These are phyloP conservation scores for Muschampia plurimacula DNA, from an alignment of 2,888 invertebrate genomes.

Conservation along the genomic window DNA sequence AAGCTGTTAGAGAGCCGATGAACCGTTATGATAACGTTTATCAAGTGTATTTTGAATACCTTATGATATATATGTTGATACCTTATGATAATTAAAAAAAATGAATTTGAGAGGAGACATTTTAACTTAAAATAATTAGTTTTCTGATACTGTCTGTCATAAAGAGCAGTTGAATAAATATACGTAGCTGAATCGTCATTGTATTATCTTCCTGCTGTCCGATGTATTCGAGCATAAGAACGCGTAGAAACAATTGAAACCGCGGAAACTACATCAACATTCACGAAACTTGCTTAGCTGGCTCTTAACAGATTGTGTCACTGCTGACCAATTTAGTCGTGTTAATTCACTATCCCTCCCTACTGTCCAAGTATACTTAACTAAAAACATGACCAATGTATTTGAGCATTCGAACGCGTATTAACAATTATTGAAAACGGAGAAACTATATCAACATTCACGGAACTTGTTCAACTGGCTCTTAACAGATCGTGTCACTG, in stretches of 20 bases:
- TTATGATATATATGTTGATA: no score
- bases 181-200: no score
- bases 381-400: neutral
- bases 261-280: conserved; percentile 40
- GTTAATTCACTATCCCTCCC: no score
- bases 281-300: conserved; percentile 44
- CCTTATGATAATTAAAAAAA: no score
- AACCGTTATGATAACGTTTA: no score
- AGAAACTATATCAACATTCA: conserved; percentile 40
- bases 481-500: conserved; percentile 52
- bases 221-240: neutral
- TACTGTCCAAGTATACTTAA: neutral
- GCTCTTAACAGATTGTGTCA: conserved; percentile 51
- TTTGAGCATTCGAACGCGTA: neutral
- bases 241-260: conserved; percentile 21
- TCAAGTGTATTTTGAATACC: no score
- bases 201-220: no score
- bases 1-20: no score
- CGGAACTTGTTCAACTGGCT: conserved; percentile 45
- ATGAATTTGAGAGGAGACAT: no score
- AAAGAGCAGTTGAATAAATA: no score
- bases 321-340: conserved; percentile 51
- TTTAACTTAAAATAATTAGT: no score
- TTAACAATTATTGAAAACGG: conserved; percentile 28
- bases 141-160: no score